Conservation (phyloP, 1,140 invertebrate genomes). For the Drosophila ironensis region DNA sequence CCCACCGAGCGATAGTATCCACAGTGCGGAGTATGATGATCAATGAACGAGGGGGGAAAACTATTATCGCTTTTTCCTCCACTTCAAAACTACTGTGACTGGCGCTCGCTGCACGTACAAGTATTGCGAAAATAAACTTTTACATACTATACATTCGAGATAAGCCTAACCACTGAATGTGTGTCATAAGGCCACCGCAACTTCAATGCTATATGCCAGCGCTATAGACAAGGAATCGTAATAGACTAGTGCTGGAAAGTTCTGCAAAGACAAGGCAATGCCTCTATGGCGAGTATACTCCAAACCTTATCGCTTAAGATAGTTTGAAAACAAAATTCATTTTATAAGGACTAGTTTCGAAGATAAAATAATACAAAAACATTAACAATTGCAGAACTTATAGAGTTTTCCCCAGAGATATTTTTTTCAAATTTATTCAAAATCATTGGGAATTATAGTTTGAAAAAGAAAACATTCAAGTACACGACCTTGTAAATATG, state of each 20-base stretch:
- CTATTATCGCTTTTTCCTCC: conserved; percentile 28
- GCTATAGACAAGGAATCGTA: conserved; percentile 48
- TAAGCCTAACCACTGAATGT: conserved; percentile 73
- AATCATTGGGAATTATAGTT: too few relatives aligned
- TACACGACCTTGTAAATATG: too few relatives aligned
- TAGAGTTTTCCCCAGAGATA: too few relatives aligned
- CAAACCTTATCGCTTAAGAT: too few relatives aligned
- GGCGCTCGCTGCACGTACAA: background rate
- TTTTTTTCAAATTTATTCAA: too few relatives aligned
- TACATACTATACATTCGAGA: conserved; percentile 37
- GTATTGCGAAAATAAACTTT: conserved; percentile 26
- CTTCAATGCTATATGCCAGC: conserved; percentile 61
- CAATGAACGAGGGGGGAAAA: conserved; percentile 24
- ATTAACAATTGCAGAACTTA: too few relatives aligned
- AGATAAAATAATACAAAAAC: too few relatives aligned
- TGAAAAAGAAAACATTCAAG: too few relatives aligned
- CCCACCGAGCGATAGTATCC: conserved; percentile 27
- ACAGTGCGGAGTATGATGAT: conserved; percentile 11
- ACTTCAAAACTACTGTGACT: conserved; percentile 10
- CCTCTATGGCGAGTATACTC: too few relatives aligned
- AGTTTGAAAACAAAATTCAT: too few relatives aligned
- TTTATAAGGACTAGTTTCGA: too few relatives aligned
- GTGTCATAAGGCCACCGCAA: conserved; percentile 78
- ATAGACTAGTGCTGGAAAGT: conserved; percentile 34
- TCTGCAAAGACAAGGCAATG: background rate